phyloP scores from a whole-genome alignment of 37 sponge, comb jelly and placozoan species.

The Ephydatia muelleri region DNA sequence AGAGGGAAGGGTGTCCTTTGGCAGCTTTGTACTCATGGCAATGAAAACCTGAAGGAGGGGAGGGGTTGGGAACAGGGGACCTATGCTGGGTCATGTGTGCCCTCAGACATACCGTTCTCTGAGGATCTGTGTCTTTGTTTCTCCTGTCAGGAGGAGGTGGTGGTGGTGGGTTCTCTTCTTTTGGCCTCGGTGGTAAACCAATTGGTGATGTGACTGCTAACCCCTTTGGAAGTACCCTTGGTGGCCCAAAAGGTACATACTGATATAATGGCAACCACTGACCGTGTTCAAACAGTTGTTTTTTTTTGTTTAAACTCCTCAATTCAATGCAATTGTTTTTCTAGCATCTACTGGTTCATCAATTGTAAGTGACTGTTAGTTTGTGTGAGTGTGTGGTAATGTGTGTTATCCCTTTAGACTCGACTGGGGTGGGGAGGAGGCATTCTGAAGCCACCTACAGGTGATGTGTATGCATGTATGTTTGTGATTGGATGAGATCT shows the following conservation, averaged over 20 bases:
- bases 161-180: not conserved
- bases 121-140: too few species aligned
- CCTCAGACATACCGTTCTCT: too few species aligned
- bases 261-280: not conserved
- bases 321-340: not conserved
- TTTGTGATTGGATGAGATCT: too few species aligned
- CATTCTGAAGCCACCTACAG: not conserved
- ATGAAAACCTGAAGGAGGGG: too few species aligned
- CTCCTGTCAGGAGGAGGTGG: not conserved
- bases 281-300: not conserved
- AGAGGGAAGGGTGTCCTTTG: too few species aligned
- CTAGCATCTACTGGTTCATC: not conserved
- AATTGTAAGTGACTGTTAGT: not conserved
- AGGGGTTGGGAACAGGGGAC: too few species aligned
- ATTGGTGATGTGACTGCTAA: not conserved
- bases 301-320: not conserved
- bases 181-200: not conserved
- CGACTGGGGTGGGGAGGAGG: not conserved
- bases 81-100: too few species aligned
- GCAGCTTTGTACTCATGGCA: too few species aligned
- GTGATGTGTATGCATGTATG: not conserved
- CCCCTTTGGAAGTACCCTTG: not conserved
- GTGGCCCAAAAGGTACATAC: not conserved
- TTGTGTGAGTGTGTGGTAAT: not conserved
- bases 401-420: not conserved